Base-by-base conservation (phyloP, 1,140 invertebrate species). In the Solen grandis region DNA sequence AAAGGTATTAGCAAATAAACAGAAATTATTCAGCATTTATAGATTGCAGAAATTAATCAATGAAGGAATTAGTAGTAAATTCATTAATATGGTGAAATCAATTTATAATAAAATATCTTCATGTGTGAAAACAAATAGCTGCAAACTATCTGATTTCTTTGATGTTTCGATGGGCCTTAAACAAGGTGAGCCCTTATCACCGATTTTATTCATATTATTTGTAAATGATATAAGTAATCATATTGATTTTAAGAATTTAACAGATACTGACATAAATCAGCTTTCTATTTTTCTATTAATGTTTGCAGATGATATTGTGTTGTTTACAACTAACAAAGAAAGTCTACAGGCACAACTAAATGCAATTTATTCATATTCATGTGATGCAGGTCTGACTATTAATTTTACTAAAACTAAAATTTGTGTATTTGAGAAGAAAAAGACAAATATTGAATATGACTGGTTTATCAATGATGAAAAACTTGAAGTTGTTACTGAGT, bases 231-330 rank as follows among this genome's bases (percentile, higher is more conserved):
- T 78, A 54, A 25, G 31, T 33, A 3, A 65, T 16, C 14, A 31
- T 19, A 41, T 78, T 8, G 75, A 78, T 13, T 13, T 27, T 4
- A 38, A 50, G 14, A 35, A 27, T 52, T 46, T 72, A 27, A 60
- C 70, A n/a, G 68, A 69, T 25, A 72, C 38, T 36, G 36, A 73
- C 33, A 16, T 81, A n/a, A 31, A 22, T 59, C 25, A 33, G 8
- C 16, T n/a, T 1, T 73, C 60, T 36, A 19, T 63, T 13, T 52
- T 65, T 5, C 5, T 81, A 3, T 31, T 73, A 10, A 16, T 81
- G n/a, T 81, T 81, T 72, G 59, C 38, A 16, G 68, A 81, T 36
- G 77, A 80, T 62, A 80, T 80, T 1, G 65, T 46, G 25, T 25
- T 59, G 4, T 29, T 80, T 29, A 46, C n/a, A n/a, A n/a, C n/a